A percentile compares a stretch with the other conserved stretches of the same genome.
These are phyloP conservation scores for Aelia acuminata DNA, from an alignment of 2,888 invertebrate species.

Conservation along the genomic window DNA sequence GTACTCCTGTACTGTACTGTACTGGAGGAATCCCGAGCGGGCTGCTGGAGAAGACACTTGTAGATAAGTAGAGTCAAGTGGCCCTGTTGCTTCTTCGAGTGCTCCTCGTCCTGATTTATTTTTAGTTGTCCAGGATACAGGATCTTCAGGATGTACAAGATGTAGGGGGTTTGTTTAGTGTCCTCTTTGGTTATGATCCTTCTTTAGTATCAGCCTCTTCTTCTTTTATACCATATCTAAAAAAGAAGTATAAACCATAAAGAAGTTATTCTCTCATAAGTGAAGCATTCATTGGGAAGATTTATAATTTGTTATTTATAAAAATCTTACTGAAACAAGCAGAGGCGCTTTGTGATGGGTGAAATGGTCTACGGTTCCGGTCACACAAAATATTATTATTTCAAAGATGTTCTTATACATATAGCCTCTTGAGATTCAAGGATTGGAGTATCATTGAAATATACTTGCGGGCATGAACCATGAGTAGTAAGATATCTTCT, in stretches of 20 bases:
- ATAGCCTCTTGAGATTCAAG: no score
- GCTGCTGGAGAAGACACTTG: slow-evolving; percentile 3
- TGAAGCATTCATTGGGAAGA: no score
- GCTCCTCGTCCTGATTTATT: slow-evolving; percentile 11
- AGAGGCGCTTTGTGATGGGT: no score
- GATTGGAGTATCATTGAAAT: no score
- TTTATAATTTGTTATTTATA: no score
- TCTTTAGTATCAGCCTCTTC: not conserved
- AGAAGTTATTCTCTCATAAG: no score
- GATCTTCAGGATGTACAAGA: not conserved
- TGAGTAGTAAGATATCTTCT: no score
- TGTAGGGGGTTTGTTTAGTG: not conserved
- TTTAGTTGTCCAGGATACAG: slow-evolving; percentile 26
- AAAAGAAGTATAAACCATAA: not conserved
- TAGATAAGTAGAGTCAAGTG: slow-evolving; percentile 45
- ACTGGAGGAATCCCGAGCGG: not conserved
- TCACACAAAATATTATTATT: no score
- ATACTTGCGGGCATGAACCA: no score
- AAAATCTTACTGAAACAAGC: no score
- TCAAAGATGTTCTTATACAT: no score
- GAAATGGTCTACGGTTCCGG: no score
- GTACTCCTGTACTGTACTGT: not conserved
- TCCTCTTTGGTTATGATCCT: not conserved
- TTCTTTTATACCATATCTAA: not conserved
- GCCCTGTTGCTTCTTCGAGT: slow-evolving; percentile 1